A percentile compares a stretch with the other conserved stretches of the same genome.
These are phyloP conservation scores for Rhopalosiphum padi DNA, from an alignment of 1,140 invertebrate genomes.

Conservation along the genomic window DNA sequence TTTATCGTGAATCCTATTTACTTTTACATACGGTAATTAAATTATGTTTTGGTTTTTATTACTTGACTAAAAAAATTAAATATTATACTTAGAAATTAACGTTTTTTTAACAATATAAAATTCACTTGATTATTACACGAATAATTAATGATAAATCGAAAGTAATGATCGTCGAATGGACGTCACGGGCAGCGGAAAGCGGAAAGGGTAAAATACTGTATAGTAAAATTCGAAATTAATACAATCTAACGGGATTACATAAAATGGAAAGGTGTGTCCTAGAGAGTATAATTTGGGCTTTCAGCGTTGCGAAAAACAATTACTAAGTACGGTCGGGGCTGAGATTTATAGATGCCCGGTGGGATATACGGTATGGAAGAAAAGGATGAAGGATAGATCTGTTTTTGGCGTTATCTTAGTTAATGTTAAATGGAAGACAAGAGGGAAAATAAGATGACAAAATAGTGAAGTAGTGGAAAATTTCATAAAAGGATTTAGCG, in stretches of 20 bases:
- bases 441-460: background rate
- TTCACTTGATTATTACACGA: background rate
- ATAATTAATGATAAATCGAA: background rate
- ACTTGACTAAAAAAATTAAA: background rate
- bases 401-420: background rate
- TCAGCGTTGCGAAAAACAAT: constrained; percentile 6
- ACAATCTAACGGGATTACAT: background rate
- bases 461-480: background rate
- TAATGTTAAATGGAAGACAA: background rate
- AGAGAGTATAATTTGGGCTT: background rate
- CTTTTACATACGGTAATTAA: background rate
- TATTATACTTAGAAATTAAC: background rate
- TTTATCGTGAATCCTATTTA: background rate
- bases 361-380: background rate
- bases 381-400: constrained; percentile 19
- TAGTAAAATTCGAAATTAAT: background rate
- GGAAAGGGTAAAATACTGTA: background rate
- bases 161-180: background rate
- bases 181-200: background rate
- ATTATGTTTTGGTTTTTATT: background rate
- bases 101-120: background rate
- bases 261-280: background rate
- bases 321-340: background rate
- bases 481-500: background rate
- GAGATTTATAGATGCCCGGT: background rate